Conservation (phyloP, 2,888 invertebrate species). For the Rotaria magnacalcarata region DNA sequence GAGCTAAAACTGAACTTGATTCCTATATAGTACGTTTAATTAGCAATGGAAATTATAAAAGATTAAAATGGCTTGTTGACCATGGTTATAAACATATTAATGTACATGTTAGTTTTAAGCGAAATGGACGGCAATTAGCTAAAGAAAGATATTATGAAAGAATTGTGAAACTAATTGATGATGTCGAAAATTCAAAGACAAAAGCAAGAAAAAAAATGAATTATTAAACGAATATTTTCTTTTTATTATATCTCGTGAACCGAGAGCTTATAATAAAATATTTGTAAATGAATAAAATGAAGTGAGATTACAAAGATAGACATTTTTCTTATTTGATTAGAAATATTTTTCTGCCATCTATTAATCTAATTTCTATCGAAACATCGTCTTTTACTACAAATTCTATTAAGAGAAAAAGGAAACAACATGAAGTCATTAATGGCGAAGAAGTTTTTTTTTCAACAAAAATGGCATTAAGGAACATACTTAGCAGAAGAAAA, state of each 20-base stretch:
- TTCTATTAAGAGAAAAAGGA: background rate
- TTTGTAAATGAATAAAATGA: background rate
- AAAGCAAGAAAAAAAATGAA: constrained; percentile 42
- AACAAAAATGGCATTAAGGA: no score
- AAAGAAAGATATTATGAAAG: constrained; percentile 39
- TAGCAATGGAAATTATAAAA: constrained; percentile 38
- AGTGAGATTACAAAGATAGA: background rate
- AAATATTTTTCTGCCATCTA: background rate
- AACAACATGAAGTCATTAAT: background rate
- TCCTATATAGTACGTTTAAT: constrained; percentile 41
- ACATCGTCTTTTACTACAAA: background rate
- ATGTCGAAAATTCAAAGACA: constrained; percentile 37
- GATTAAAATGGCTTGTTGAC: constrained; percentile 38
- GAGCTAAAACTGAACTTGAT: constrained; percentile 43
- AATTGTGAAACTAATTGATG: constrained; percentile 45
- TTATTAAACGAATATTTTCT: constrained; percentile 34
- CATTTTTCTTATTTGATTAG: background rate
- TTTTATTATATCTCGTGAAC: background rate
- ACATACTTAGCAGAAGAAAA: no score
- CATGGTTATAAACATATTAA: constrained; percentile 45
- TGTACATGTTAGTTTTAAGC: constrained; percentile 35
- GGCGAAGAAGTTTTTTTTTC: background rate
- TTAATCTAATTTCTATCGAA: background rate
- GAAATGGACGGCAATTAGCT: constrained; percentile 39
- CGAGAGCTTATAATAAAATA: background rate